Evolutionary conservation across 2,797 vertebrate genomes (phyloP).

Genomic region (Xiphophorus birchmanni): DNA sequence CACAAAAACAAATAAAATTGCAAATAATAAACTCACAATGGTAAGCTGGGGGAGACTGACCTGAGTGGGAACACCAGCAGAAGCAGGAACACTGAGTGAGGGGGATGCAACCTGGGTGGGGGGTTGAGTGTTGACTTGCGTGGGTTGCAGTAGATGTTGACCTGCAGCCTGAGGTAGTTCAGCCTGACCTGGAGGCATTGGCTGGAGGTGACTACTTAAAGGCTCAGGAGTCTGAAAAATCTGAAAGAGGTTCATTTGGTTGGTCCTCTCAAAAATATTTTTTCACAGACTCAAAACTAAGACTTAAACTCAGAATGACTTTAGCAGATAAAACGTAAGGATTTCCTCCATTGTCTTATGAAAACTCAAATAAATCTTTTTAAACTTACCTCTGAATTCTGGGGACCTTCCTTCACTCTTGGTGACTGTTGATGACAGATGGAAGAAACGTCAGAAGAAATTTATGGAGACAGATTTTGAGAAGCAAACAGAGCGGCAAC

Average conservation of each 20-base stretch:
- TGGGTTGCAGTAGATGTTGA: conserved; percentile 75
- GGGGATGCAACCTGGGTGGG: conserved; percentile 73
- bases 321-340: not conserved
- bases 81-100: conserved; percentile 48
- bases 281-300: not conserved
- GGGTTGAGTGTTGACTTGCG: conserved; percentile 81
- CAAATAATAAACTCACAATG: not conserved
- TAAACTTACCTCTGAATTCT: conserved; percentile 91
- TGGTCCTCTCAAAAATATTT: not conserved
- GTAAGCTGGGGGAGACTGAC: conserved; percentile 17
- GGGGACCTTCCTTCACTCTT: conserved; percentile 92
- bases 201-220: conserved; percentile 83
- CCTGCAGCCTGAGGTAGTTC: conserved; percentile 92
- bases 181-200: conserved; percentile 80
- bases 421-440: conserved; percentile 85
- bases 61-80: conserved; percentile 52
- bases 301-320: not conserved
- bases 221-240: conserved; percentile 87
- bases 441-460: conserved; percentile 14
- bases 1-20: not conserved
- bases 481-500: conserved; percentile 47
- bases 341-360: not conserved
- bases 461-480: not conserved
- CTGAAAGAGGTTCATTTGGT: conserved; percentile 63
- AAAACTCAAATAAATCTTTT: not conserved